Evolutionary conservation across 2,888 invertebrate species (phyloP), one percentile per base, ranked within the genome.

Genomic region (Cephus sareptanus): DNA sequence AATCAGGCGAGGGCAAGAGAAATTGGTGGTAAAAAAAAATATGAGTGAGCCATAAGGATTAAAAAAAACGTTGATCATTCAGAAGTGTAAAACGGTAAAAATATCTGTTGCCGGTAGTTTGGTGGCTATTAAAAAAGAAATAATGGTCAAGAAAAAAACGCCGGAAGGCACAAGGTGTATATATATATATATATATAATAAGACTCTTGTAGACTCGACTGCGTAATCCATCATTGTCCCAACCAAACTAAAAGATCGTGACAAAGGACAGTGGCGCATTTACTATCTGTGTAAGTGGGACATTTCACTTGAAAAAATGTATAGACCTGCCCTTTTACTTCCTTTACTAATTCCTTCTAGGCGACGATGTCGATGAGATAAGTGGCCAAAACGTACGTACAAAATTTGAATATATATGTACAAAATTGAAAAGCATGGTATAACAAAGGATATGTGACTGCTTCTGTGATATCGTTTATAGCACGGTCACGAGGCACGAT

Each of bases 211-310:
- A 23, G 9, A 23, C 56, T 56, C 23, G 23, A 23, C 23, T 56
- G 56, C 23, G 56, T 56, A 75, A 78, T 78, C 78, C 78, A 76
- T 78, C 78, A 78, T 78, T 75, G 73, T 73, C 75, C 35, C 76
- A 73, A 73, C 69, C 75, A 68, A 78, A 75, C 78, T 76, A 23
- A 73, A 33, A 78, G 76, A 76, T 78, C 76, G 78, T 73, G 78
- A 78, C 78, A 78, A 78, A 78, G 75, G 76, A 78, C 78, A 76
- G 76, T 78, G 71, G 30, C 71, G 73, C 76, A 23, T 75, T 78
- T 76, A 75, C 76, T 78, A 71, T 76, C 73, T 34, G 71, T 76
- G 76, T 56, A 23, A 56, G 56, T 56, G 23, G 23, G 23, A 56
- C 9, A 23, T 56, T 56, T 23, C 56, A 56, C 56, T 56, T 23